These are phyloP conservation scores for Microplitis deprimator DNA, from an alignment of 2,888 invertebrate species.

Conservation along the genomic window DNA sequence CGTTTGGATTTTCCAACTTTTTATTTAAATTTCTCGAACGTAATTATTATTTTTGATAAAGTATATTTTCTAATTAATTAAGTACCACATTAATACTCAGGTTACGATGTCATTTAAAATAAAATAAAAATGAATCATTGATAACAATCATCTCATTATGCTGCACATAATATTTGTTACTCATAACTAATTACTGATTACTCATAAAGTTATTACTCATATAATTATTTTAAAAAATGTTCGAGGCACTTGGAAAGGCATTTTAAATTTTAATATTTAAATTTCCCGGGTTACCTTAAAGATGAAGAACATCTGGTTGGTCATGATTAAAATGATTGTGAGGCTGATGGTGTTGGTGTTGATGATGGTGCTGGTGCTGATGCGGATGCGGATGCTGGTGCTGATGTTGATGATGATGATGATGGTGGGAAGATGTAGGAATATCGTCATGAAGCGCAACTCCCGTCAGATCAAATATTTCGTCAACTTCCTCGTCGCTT, in stretches of 20 bases:
- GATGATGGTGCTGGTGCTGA: too few relatives aligned
- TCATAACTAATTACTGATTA: too few relatives aligned
- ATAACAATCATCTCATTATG: background rate
- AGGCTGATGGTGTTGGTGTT: conserved; percentile 52
- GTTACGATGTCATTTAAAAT: too few relatives aligned
- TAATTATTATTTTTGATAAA: background rate
- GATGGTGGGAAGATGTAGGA: conserved; percentile 61
- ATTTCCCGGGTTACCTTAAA: conserved; percentile 52
- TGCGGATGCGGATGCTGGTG: too few relatives aligned
- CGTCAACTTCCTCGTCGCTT: conserved; percentile 86
- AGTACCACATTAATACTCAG: too few relatives aligned
- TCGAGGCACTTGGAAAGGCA: too few relatives aligned
- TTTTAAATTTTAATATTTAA: background rate
- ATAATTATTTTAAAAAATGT: background rate
- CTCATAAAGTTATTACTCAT: too few relatives aligned
- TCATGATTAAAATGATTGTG: conserved; percentile 60
- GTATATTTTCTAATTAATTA: background rate
- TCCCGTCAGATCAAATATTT: conserved; percentile 90
- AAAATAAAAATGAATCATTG: conserved; percentile 14
- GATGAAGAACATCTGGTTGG: conserved; percentile 67
- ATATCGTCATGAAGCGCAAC: conserved; percentile 76
- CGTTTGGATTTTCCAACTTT: too few relatives aligned
- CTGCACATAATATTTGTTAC: too few relatives aligned
- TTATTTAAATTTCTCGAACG: background rate
- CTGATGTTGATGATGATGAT: conserved; percentile 48